These are phyloP conservation scores for Acromyrmex heyeri DNA, from an alignment of 1,140 invertebrate genomes.

Conservation along the genomic window DNA sequence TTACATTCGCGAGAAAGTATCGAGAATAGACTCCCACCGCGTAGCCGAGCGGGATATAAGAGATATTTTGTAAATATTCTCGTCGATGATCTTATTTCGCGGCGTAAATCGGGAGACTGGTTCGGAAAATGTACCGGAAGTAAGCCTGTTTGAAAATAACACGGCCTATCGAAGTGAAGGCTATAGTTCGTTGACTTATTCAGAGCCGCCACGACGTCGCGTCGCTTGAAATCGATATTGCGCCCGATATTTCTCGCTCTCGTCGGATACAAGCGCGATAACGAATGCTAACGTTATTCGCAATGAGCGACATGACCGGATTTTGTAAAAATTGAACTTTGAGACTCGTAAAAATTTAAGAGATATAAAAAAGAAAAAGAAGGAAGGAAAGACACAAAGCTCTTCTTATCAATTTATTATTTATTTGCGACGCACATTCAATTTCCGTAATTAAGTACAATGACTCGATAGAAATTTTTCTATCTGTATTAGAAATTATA, in stretches of 20 bases:
- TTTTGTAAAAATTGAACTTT: neutral
- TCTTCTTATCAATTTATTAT: neutral
- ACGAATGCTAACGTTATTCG: constrained; percentile 41
- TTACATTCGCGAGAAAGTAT: neutral
- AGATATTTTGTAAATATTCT: neutral
- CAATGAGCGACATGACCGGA: neutral
- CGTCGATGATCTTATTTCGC: neutral
- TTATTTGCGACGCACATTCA: neutral
- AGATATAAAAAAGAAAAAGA: too few relatives aligned
- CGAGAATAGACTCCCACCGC: neutral
- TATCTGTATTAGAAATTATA: neutral
- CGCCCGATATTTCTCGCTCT: constrained; percentile 47
- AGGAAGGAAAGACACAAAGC: neutral
- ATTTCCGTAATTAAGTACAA: neutral
- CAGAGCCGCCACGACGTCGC: constrained; percentile 46
- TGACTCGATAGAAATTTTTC: neutral
- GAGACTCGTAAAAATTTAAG: neutral
- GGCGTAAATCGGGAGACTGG: constrained; percentile 9
- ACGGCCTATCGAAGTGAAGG: constrained; percentile 46
- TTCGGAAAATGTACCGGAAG: constrained; percentile 50
- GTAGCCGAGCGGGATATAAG: neutral
- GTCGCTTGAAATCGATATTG: constrained; percentile 55
- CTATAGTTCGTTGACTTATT: constrained; percentile 61
- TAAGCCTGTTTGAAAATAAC: constrained; percentile 52
- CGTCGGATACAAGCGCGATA: constrained; percentile 33